Evolutionary conservation across 37 sponge, comb jelly and placozoan species (phyloP).

Genomic region (Diacarnus erythraeanus): DNA sequence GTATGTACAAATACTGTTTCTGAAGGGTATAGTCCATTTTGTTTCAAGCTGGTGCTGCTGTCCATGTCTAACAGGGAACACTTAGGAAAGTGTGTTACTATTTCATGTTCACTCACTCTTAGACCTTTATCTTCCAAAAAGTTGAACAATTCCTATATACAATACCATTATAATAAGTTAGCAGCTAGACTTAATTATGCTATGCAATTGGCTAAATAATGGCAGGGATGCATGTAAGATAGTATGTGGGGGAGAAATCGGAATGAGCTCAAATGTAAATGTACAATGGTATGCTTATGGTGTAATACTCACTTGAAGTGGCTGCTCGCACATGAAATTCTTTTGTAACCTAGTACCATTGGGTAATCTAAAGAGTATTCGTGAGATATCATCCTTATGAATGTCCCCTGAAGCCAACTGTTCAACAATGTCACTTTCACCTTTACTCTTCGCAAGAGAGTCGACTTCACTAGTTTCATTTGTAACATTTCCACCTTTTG

Average conservation of each 20-base stretch:
- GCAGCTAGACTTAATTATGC: too few relatives aligned
- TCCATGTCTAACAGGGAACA: constrained; percentile 42
- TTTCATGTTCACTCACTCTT: constrained; percentile 53
- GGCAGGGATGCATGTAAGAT: too few relatives aligned
- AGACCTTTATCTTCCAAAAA: background rate
- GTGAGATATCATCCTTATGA: constrained; percentile 9
- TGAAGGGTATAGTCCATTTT: constrained; percentile 68
- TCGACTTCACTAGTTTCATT: background rate
- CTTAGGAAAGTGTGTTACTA: constrained; percentile 76
- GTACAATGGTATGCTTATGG: too few relatives aligned
- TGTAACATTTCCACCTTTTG: background rate
- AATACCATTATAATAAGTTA: too few relatives aligned
- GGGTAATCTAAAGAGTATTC: constrained; percentile 63
- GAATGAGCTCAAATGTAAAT: too few relatives aligned
- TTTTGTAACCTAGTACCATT: constrained; percentile 63
- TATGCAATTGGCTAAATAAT: too few relatives aligned
- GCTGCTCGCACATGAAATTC: constrained; percentile 42
- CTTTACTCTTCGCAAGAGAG: background rate
- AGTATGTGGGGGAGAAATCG: too few relatives aligned
- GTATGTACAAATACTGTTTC: constrained; percentile 73
- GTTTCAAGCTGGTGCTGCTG: constrained; percentile 38
- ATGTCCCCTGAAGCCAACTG: constrained; percentile 11
- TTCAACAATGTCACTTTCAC: background rate
- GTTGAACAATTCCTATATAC: constrained; percentile 3
- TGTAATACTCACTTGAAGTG: constrained; percentile 46